Conservation (phyloP, 2,888 invertebrate species). For the Dermolepida albohirtum region DNA sequence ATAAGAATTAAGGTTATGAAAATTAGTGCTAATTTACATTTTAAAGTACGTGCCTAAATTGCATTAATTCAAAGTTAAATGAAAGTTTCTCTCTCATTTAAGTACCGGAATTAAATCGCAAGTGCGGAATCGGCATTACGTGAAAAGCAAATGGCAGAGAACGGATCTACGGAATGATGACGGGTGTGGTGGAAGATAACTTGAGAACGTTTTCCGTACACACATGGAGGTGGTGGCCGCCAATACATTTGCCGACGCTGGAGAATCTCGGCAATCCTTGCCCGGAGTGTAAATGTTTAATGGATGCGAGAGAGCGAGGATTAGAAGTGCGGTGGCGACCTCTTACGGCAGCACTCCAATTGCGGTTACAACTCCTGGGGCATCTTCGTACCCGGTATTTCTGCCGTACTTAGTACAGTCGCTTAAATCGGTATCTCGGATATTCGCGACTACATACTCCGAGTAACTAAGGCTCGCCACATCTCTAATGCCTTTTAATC, state of each 20-base stretch:
- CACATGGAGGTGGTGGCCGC: slow-evolving; percentile 11
- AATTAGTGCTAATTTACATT: too few relatives aligned
- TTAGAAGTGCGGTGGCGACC: slow-evolving; percentile 60
- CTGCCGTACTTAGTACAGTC: slow-evolving; percentile 14
- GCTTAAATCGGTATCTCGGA: slow-evolving; percentile 1
- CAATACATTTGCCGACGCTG: slow-evolving; percentile 36
- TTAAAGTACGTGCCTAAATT: too few relatives aligned
- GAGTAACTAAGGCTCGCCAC: slow-evolving; percentile 11
- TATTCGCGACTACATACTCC: neutral
- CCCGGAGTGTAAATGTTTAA: slow-evolving; percentile 65
- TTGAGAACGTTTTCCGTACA: too few relatives aligned
- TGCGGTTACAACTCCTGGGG: slow-evolving; percentile 56
- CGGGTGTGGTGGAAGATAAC: too few relatives aligned
- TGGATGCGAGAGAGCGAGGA: slow-evolving; percentile 62
- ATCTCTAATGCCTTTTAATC: slow-evolving; percentile 36
- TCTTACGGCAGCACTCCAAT: slow-evolving; percentile 60
- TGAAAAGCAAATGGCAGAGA: too few relatives aligned
- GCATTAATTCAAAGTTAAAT: too few relatives aligned
- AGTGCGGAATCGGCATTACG: too few relatives aligned
- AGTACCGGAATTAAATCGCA: too few relatives aligned
- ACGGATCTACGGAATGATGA: too few relatives aligned
- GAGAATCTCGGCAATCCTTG: slow-evolving; percentile 59
- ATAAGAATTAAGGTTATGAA: too few relatives aligned
- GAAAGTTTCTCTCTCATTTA: too few relatives aligned
- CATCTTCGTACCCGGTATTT: slow-evolving; percentile 23